Base-by-base conservation (phyloP, 2,113 vertebrate species). In the Fregetta grallaria region DNA sequence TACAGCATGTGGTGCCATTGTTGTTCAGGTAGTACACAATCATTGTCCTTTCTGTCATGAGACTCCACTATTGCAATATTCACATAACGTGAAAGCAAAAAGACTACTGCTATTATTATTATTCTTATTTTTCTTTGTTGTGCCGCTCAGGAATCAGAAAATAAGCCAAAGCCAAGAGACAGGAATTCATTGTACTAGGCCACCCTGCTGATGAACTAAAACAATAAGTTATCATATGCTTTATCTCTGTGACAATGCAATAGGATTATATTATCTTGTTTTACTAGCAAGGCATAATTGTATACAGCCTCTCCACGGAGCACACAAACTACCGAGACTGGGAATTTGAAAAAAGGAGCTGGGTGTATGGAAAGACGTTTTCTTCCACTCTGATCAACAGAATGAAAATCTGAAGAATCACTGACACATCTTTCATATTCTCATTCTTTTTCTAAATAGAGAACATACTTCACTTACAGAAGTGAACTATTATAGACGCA, bases 131-230 rank as follows among this genome's bases (percentile, higher is more conserved):
- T 91, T 32, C 90, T 96, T 95, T 95, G 83, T 96, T 96, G 92
- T 94, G 80, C 88, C 61, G 92, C 78, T 97, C 86, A 74, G 66
- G 32, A 93, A 91, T 90, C 86, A 96, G 79, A 95, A 95, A 70
- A 94, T 65, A 85, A 97, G 45, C 73, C 59, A 95, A 95, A 97
- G 52, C 79, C 72, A 92, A 49, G 38, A 95, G 76, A 95, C 3
- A 2, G 38, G 55, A 95, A 96, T 91, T 92, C 81, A 82, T 70
- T 95, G 86, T 88, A 84, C 45, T 66, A 90, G 68, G 93, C 94
- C 86, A 97, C 94, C 93, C 92, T 85, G 91, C 87, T 96, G 97
- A 94, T 96, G 87, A 94, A 26, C 93, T 93, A 95, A 94, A 96
- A 97, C 95, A 97, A 55, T 86, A 90, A 78, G 55, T 68, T 97